A percentile compares a stretch with the other conserved stretches of the same genome.
These are phyloP conservation scores for Brachyrhaphis roseni DNA, from an alignment of 2,797 vertebrate species.

Conservation along the genomic window DNA sequence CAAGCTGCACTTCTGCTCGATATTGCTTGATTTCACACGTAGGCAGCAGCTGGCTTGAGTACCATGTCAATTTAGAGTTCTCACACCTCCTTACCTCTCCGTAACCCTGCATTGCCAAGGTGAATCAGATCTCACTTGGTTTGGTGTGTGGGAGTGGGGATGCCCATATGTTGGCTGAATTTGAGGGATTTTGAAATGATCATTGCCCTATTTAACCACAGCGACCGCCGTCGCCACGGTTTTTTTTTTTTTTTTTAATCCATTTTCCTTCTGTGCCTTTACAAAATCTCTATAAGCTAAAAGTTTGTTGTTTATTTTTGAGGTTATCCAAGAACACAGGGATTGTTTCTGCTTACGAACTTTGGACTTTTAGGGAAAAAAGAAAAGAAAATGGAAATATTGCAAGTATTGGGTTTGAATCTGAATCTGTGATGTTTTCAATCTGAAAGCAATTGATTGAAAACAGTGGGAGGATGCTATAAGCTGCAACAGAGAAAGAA, in stretches of 20 bases:
- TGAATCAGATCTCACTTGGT: constrained; percentile 23
- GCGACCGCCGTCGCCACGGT: neutral
- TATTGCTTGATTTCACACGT: neutral
- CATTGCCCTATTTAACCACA: neutral
- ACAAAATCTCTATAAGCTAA: neutral
- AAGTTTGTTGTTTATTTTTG: neutral
- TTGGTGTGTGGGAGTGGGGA: constrained; percentile 36
- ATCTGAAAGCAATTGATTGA: constrained; percentile 55
- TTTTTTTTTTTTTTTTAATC: neutral
- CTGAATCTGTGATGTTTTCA: constrained; percentile 48
- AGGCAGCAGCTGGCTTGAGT: constrained; percentile 47
- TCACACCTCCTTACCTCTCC: constrained; percentile 58
- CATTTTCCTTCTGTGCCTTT: neutral
- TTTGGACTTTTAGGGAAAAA: neutral
- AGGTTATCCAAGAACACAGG: neutral
- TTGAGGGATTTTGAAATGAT: neutral
- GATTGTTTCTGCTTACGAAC: neutral
- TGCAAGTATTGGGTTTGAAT: constrained; percentile 5
- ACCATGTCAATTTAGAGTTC: constrained; percentile 51
- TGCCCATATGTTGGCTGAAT: constrained; percentile 26
- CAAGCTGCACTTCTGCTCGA: neutral
- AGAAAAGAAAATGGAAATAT: neutral
- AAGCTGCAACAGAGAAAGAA: constrained; percentile 28
- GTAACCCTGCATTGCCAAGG: constrained; percentile 27
- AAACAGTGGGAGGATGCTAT: constrained; percentile 46